These are phyloP conservation scores for Pempheris klunzingeri DNA, from an alignment of 2,797 vertebrate genomes.

Conservation along the genomic window DNA sequence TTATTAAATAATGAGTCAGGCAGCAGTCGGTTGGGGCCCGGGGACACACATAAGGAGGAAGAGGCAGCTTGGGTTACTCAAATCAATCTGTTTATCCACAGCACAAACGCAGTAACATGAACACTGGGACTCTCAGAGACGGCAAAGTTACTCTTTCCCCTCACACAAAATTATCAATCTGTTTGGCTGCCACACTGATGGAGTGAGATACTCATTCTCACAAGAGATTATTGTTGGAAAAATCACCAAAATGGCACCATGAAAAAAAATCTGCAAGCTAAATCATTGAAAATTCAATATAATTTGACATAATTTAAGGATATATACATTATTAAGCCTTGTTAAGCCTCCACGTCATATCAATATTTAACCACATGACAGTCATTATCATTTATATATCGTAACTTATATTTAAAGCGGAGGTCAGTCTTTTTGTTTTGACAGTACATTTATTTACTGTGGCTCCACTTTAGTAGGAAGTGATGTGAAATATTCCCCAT, in stretches of 20 bases:
- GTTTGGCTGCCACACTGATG: conserved; percentile 3
- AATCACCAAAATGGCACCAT: too few species aligned
- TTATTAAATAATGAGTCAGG: conserved; percentile 75
- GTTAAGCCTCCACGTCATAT: background rate
- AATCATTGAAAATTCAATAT: too few species aligned
- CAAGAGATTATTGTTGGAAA: background rate
- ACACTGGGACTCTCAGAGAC: conserved; percentile 46
- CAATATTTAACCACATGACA: background rate
- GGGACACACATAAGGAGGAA: conserved; percentile 58
- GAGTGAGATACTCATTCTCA: conserved; percentile 3
- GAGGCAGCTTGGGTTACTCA: conserved; percentile 67
- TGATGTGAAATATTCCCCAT: background rate
- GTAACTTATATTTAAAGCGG: background rate
- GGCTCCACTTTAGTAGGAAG: background rate
- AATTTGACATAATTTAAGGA: too few species aligned
- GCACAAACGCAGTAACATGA: conserved; percentile 57
- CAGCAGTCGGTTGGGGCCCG: conserved; percentile 73
- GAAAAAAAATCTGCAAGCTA: too few species aligned
- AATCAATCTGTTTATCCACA: conserved; percentile 75
- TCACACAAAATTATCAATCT: conserved; percentile 36
- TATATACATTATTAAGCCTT: too few species aligned
- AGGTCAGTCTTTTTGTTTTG: background rate
- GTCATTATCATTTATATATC: background rate
- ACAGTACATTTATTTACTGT: background rate
- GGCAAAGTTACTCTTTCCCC: conserved; percentile 44